These are phyloP conservation scores for Philotrypesis tridentata DNA, from an alignment of 1,140 invertebrate species.

Conservation along the genomic window DNA sequence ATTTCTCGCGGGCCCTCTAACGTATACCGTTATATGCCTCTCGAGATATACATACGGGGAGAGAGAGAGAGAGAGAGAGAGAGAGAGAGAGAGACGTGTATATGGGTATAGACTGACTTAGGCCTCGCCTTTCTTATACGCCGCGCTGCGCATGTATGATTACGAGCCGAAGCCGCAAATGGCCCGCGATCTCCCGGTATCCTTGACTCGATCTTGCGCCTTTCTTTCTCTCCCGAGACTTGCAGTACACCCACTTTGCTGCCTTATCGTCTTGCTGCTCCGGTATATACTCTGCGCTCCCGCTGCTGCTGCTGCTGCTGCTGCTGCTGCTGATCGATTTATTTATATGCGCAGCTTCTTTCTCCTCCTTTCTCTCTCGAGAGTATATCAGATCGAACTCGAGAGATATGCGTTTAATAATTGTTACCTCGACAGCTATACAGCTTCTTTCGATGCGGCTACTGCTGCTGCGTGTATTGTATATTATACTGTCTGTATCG, in stretches of 20 bases:
- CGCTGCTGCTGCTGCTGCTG: neutral
- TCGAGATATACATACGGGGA: neutral
- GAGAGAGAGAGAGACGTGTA: neutral
- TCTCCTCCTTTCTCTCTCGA: no score
- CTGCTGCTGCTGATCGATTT: neutral
- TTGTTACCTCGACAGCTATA: neutral
- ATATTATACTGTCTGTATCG: no score
- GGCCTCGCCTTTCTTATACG: slow-evolving; percentile 20
- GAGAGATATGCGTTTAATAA: neutral
- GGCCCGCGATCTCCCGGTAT: neutral
- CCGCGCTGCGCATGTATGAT: neutral
- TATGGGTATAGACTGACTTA: neutral
- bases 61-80: neutral
- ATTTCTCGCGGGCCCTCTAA: neutral
- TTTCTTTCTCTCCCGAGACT: neutral
- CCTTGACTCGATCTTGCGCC: slow-evolving; percentile 8
- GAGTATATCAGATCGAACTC: neutral
- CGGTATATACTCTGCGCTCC: no score
- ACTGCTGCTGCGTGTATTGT: no score
- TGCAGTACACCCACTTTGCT: neutral
- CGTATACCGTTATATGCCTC: slow-evolving; percentile 36
- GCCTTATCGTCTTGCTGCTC: neutral
- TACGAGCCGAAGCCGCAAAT: neutral
- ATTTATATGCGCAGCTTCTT: neutral
- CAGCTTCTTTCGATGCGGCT: neutral